Conservation (phyloP, 2,888 invertebrate genomes). For the Thereva unica region DNA sequence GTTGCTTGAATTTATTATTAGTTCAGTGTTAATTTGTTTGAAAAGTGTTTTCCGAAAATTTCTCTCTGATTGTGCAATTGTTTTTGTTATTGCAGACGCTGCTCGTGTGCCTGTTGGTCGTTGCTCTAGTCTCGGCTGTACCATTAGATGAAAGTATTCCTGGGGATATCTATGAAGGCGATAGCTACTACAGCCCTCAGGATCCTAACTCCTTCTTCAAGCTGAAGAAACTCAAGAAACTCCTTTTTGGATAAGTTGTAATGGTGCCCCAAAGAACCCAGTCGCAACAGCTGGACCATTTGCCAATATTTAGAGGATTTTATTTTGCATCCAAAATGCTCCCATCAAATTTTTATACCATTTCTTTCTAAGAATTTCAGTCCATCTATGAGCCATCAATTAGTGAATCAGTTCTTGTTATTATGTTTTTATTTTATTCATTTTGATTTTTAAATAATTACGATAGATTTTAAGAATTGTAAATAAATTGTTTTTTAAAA, state of each 20-base stretch:
- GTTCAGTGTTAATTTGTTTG: background rate
- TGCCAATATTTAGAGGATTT: no score
- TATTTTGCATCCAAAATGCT: no score
- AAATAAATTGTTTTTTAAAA: no score
- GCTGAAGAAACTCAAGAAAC: constrained; percentile 54
- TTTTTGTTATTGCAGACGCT: constrained; percentile 47
- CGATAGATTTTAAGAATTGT: no score
- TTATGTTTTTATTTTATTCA: no score
- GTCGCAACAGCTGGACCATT: no score
- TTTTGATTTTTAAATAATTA: no score
- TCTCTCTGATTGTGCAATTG: background rate
- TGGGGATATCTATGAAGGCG: constrained; percentile 43
- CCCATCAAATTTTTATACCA: no score
- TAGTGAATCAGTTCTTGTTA: no score
- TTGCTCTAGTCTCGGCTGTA: constrained; percentile 50
- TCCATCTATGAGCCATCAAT: no score
- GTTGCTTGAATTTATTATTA: constrained; percentile 1
- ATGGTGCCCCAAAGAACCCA: constrained; percentile 10
- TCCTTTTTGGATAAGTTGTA: constrained; percentile 51
- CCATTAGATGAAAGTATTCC: constrained; percentile 53
- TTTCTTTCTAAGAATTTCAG: no score
- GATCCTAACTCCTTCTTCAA: constrained; percentile 54
- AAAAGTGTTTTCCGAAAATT: background rate
- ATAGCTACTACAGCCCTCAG: constrained; percentile 51
- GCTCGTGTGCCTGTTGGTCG: constrained; percentile 50